Evolutionary conservation across 2,888 invertebrate species (phyloP), one percentile per base, ranked within the genome.

Genomic region (Ernsta delagoae): DNA sequence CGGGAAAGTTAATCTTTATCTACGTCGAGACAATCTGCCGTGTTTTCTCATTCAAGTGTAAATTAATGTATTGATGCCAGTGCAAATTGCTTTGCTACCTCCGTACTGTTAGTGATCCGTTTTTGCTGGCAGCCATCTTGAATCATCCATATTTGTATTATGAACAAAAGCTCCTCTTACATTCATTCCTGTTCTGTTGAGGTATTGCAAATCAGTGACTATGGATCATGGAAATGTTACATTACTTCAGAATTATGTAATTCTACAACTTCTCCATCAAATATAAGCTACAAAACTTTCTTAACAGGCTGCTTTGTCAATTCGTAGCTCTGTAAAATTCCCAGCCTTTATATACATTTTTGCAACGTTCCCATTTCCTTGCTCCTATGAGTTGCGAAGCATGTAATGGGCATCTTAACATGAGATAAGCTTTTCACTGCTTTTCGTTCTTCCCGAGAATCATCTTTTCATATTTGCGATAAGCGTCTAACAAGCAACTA

Each of bases 1-100:
- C 67, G 43, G 48, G 61, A 62, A 68, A 68, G 67, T 48, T 68
- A 68, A 68, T 68, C 67, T 68, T 68, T 68, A 68, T 68, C 67
- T 68, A 16, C 60, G 54, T 62, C 56, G 56, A 68, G 67, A 68
- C 67, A 68, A 68, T 68, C 67, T 62, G 39, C 16, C 50, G 24
- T 43, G 36, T 54, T 48, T 68, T 68, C 67, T 68, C 67, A 68
- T 61, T 68, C 48, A 41, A 62, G 62, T 68, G 66, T 34, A 60
- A 66, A 68, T 61, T 68, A 66, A 61, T 67, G 66, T 57, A 68
- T 68, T 62, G 64, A 56, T 64, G 62, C 45, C 36, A 61, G 36
- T 57, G 61, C 31, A 62, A 68, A 68, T 68, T 68, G 62, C 68
- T 61, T 67, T 43, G 45, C 54, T 67, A 59, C 59, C 59, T 16